Evolutionary conservation across 2,797 vertebrate species (phyloP).

Genomic region (Gouania willdenowi): DNA sequence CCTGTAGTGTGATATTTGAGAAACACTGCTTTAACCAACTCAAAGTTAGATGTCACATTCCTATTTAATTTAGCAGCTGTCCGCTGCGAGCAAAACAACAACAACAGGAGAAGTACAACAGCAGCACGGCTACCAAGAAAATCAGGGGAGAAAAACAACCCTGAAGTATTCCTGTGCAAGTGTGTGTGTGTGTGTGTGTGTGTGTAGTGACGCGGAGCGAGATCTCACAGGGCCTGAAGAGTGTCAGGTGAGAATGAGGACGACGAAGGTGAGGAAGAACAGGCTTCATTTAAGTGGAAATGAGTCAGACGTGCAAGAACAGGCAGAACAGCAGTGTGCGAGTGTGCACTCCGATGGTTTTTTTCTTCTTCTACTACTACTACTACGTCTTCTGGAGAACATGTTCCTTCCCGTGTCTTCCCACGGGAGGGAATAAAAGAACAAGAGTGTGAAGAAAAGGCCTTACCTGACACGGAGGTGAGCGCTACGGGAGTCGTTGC

Average conservation of each 20-base stretch:
- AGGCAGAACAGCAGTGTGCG: constrained; percentile 1
- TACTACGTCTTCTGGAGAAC: constrained; percentile 1
- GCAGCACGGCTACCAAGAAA: not conserved
- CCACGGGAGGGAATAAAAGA: not conserved
- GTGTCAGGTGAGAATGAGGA: constrained; percentile 55
- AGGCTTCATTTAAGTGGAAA: constrained; percentile 40
- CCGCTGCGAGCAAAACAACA: no score
- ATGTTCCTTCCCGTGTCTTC: constrained; percentile 11
- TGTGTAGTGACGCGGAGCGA: not conserved
- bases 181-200: not conserved
- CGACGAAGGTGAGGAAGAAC: constrained; percentile 40
- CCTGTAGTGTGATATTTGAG: no score
- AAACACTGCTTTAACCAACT: no score
- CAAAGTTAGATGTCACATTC: constrained; percentile 37
- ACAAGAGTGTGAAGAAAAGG: not conserved
- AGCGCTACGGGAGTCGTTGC: constrained; percentile 89
- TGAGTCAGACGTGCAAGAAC: constrained; percentile 43
- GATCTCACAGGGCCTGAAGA: constrained; percentile 17
- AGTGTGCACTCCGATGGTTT: not conserved
- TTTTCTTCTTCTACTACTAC: no score
- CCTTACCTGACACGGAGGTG: constrained; percentile 90
- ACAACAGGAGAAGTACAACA: not conserved
- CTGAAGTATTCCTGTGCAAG: not conserved
- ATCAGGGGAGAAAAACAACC: constrained; percentile 20
- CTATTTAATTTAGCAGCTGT: constrained; percentile 24